Base-by-base conservation (phyloP, 2,888 invertebrate genomes). In the Ethmia dodecea region DNA sequence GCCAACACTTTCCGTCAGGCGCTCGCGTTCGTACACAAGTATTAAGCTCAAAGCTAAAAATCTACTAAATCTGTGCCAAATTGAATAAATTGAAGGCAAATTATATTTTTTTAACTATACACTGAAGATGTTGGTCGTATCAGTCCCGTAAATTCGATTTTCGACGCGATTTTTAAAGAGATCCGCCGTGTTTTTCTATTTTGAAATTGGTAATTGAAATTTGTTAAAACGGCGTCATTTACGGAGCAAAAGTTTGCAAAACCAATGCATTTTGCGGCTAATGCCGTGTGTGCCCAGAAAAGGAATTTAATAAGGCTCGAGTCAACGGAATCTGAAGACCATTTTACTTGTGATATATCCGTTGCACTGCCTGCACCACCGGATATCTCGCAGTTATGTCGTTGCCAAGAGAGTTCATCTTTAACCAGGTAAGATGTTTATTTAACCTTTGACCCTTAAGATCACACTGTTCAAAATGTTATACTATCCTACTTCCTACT, bases 401-500 rank as follows among this genome's bases (percentile, higher is more conserved):
- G 55, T 57, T 90, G 47, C 90, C 90, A 38, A 72, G 90, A 52
- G 88, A 89, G 62, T 90, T 90, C 66, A 86, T 87, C 49, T 88
- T 88, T 53, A 87, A 88, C 52, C 86, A 89, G 77, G 88, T 88
- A 49, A 80, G 84, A 51, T n/a, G 24, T n/a, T n/a, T n/a, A n/a
- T n/a, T n/a, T n/a, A n/a, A n/a, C n/a, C n/a, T n/a, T n/a, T n/a
- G n/a, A n/a, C n/a, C n/a, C n/a, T n/a, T n/a, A n/a, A n/a, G n/a
- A n/a, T n/a, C n/a, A n/a, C n/a, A n/a, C n/a, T n/a, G n/a, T n/a
- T n/a, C n/a, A n/a, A n/a, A n/a, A n/a, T n/a, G n/a, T n/a, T n/a
- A n/a, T n/a, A n/a, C n/a, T n/a, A n/a, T n/a, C n/a, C n/a, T n/a
- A n/a, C n/a, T n/a, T n/a, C n/a, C n/a, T n/a, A n/a, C n/a, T n/a